A percentile compares a stretch with the other conserved stretches of the same genome.
Evolutionary conservation across 2,113 vertebrate species (phyloP).

Genomic region (human (Homo sapiens)): GRCh38 chr5:178201501-178202000

Average conservation of each 20-base stretch:
- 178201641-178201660: neutral
- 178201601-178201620: neutral
- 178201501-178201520: too few relatives aligned
- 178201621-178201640: neutral
- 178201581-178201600: neutral
- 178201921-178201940: constrained; percentile 3
- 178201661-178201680: neutral
- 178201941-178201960: neutral
- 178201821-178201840: neutral
- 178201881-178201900: neutral
- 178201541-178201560: neutral
- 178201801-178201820: neutral
- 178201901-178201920: neutral
- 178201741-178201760: neutral
- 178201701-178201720: neutral
- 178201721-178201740: neutral
- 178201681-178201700: neutral
- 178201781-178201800: neutral
- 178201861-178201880: neutral
- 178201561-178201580: neutral
- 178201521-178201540: neutral
- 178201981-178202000: neutral
- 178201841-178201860: neutral
- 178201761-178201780: neutral
- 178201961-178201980: neutral